Evolutionary conservation across 1,140 invertebrate genomes (phyloP), one percentile per base, ranked within the genome.

Genomic region (Eumaeus atala): DNA sequence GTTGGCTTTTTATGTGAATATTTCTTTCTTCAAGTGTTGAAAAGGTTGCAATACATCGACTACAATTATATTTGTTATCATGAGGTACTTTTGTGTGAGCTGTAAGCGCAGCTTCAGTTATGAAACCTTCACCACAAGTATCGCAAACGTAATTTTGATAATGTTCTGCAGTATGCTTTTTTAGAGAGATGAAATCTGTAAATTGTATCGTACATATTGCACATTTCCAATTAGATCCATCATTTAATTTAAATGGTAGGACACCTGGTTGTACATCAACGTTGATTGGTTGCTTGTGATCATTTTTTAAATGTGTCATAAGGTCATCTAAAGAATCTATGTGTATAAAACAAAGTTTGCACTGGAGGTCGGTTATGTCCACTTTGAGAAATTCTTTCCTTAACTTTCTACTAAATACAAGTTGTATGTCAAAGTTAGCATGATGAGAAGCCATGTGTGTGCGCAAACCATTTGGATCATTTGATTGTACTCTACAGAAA

Each of bases 71-170:
- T 54, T 85, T 84, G 28, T 80, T 83, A 6, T 77, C 80, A 34
- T 87, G 81, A 0, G 81, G 79, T 38, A 80, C 72, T 11, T 87
- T 76, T 0, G 78, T 74, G 51, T 87, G 84, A 0, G 79, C 71
- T 14, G 74, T 67, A 0, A 87, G 37, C n/a, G 76, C 78, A 0
- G 72, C 74, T 50, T 81, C 76, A 0, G 80, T 84, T 4, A 85
- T 84, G 48, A 88, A 88, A 9, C 81, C 76, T 40, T 85, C 78
- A 0, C 87, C 84, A 48, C 88, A 89, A 4, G 81, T 86, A 48
- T 89, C 83, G 53, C 88, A 89, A 0, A 84, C 81, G 53, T 78
- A 87, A 10, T 88, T 87, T 10, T 89, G 74, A 51, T 66, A 83
- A 55, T 89, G 89, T 44, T 81, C 77, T 0, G 76, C 66, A 0